These are phyloP conservation scores for Brienomyrus longianalis DNA, from an alignment of 2,113 vertebrate genomes.

Conservation along the genomic window DNA sequence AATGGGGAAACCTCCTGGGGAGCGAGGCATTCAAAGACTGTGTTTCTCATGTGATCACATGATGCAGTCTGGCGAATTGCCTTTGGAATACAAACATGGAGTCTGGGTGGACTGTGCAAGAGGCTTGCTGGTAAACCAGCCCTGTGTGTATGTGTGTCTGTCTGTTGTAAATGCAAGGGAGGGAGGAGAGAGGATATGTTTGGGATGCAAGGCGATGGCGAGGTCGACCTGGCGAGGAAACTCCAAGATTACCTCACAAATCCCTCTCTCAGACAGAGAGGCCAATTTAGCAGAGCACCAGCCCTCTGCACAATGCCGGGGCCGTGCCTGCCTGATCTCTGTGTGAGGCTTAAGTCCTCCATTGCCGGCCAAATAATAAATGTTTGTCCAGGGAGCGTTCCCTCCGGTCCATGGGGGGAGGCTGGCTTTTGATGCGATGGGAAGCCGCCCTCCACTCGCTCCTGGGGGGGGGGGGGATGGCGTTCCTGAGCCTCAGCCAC, in stretches of 20 bases:
- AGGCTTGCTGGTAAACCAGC: neutral
- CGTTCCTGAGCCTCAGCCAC: neutral
- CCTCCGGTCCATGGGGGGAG: neutral
- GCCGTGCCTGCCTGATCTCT: conserved; percentile 25
- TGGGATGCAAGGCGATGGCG: conserved; percentile 22
- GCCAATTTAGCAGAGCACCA: conserved; percentile 14
- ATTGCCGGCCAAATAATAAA: conserved; percentile 21
- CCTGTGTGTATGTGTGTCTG: no score
- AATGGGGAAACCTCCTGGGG: neutral
- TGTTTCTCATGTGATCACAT: neutral
- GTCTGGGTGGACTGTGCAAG: neutral
- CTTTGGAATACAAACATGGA: neutral
- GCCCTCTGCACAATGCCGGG: conserved; percentile 22
- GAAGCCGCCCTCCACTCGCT: neutral
- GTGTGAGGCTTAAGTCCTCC: conserved; percentile 24
- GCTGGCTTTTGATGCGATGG: neutral
- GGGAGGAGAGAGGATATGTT: neutral
- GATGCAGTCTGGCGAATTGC: neutral
- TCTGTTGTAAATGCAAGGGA: neutral
- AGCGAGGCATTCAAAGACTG: neutral
- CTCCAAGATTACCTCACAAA: conserved; percentile 31
- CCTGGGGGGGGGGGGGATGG: no score
- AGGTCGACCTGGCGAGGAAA: conserved; percentile 33
- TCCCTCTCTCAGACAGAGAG: conserved; percentile 27
- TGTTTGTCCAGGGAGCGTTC: conserved; percentile 23